Evolutionary conservation across 2,888 invertebrate species (phyloP).

Genomic region (Synanthedon andrenaeformis): DNA sequence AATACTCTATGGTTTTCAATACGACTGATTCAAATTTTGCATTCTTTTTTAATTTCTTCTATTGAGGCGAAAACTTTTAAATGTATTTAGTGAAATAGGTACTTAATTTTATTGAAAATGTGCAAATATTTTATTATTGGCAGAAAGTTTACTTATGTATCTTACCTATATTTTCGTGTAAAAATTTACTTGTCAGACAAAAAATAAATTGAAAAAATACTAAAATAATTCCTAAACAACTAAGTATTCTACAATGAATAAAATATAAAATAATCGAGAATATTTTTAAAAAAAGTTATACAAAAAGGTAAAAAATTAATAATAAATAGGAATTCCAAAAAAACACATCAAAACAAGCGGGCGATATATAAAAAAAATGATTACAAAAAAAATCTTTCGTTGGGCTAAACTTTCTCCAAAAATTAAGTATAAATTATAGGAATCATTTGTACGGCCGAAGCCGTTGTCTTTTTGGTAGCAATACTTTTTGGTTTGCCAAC

Average conservation of each 20-base stretch:
- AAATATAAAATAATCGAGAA: constrained; percentile 17
- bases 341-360: constrained; percentile 55
- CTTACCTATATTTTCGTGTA: constrained; percentile 26
- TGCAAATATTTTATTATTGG: constrained; percentile 37
- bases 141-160: constrained; percentile 33
- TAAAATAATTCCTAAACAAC: constrained; percentile 35
- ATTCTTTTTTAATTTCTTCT: too few species aligned
- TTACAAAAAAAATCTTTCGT: constrained; percentile 25
- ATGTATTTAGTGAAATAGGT: not conserved
- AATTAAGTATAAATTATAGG: constrained; percentile 42
- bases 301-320: constrained; percentile 56
- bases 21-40: too few species aligned
- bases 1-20: too few species aligned
- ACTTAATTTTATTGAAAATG: constrained; percentile 37
- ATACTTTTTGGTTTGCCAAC: constrained; percentile 40
- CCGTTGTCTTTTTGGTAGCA: constrained; percentile 51
- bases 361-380: constrained; percentile 25
- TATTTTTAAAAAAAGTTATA: constrained; percentile 47
- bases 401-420: constrained; percentile 27
- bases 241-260: constrained; percentile 22
- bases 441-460: constrained; percentile 24
- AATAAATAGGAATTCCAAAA: constrained; percentile 47
- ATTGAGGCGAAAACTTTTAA: not conserved
- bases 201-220: constrained; percentile 26
- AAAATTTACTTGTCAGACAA: constrained; percentile 22